These are phyloP conservation scores for Ecdyonurus torrentis DNA, from an alignment of 2,888 invertebrate species.

Conservation along the genomic window DNA sequence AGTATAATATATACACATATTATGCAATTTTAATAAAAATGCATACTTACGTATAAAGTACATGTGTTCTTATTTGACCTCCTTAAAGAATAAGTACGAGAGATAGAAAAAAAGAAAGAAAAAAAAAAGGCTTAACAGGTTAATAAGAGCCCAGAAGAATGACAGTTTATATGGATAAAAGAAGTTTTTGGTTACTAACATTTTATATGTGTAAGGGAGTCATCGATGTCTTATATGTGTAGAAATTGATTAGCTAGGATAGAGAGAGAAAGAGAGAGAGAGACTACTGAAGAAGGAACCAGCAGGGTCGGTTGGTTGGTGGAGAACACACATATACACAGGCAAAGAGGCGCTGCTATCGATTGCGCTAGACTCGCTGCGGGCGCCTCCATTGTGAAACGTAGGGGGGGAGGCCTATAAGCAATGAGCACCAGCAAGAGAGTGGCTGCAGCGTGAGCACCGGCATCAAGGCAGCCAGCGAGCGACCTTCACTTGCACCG, in stretches of 20 bases:
- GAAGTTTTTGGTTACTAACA: too few species aligned
- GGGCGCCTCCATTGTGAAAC: not conserved
- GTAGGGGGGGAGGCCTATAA: not conserved
- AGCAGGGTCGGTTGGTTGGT: not conserved
- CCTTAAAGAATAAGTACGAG: too few species aligned
- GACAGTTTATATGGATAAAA: too few species aligned
- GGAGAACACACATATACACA: not conserved
- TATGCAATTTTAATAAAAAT: too few species aligned
- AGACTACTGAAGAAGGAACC: not conserved
- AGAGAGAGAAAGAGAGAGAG: not conserved
- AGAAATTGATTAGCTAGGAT: not conserved
- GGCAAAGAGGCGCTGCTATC: not conserved
- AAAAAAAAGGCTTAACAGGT: too few species aligned
- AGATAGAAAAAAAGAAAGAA: too few species aligned
- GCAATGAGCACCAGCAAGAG: not conserved
- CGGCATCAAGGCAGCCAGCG: not conserved
- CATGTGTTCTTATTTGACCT: too few species aligned
- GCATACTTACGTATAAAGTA: too few species aligned
- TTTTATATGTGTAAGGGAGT: not conserved
- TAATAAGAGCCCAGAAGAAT: too few species aligned
- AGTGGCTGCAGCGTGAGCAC: not conserved
- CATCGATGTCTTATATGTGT: not conserved
- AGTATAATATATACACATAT: too few species aligned
- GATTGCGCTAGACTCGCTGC: not conserved
- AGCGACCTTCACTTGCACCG: not conserved